phyloP scores from a whole-genome alignment of 2,888 invertebrate species.

The Onchidella celtica region DNA sequence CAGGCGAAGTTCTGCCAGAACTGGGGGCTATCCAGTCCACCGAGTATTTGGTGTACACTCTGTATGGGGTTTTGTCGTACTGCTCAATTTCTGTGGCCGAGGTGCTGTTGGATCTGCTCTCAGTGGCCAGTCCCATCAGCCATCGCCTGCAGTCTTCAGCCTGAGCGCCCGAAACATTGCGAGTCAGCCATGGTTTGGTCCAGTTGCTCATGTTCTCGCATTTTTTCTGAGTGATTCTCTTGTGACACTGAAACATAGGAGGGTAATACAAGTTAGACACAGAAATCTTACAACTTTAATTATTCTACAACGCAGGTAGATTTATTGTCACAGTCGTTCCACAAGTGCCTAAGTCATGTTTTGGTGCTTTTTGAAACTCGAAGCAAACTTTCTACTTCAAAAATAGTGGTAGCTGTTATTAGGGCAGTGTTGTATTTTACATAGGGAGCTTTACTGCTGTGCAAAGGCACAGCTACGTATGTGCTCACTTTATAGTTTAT shows the following conservation, averaged over 20 bases:
- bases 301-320: too few relatives aligned
- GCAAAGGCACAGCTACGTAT: too few relatives aligned
- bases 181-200: constrained; percentile 32
- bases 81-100: constrained; percentile 30
- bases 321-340: too few relatives aligned
- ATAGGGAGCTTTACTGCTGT: too few relatives aligned
- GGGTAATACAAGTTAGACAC: too few relatives aligned
- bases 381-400: too few relatives aligned
- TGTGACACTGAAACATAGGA: constrained; percentile 44
- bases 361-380: too few relatives aligned
- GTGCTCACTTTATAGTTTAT: too few relatives aligned
- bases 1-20: constrained; percentile 20
- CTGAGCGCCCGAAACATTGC: constrained; percentile 34
- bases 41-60: constrained; percentile 36
- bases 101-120: constrained; percentile 47
- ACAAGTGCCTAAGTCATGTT: too few relatives aligned
- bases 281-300: too few relatives aligned
- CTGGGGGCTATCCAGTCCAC: constrained; percentile 45
- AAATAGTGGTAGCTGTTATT: too few relatives aligned
- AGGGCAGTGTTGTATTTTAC: too few relatives aligned
- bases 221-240: constrained; percentile 46
- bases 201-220: constrained; percentile 27
- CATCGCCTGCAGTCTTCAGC: constrained; percentile 38
- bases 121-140: constrained; percentile 41
- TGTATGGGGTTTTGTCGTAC: constrained; percentile 42